Base-by-base conservation (phyloP, 2,888 invertebrate genomes). In the Sialis fuliginosa region DNA sequence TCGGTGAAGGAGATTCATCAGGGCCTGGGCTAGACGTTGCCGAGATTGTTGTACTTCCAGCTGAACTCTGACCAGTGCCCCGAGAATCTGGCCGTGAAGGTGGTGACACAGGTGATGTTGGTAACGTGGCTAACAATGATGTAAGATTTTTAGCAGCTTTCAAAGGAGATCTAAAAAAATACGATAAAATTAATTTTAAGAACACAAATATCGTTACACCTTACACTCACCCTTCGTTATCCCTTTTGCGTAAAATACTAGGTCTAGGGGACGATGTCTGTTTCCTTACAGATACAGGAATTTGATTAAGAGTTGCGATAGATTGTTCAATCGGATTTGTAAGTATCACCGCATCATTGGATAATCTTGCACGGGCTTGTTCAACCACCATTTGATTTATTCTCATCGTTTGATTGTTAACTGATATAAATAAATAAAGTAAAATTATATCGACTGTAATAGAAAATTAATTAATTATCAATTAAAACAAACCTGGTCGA, bases 221-320 rank as follows among this genome's bases (percentile, higher is more conserved):
- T 39, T 39, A 30, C 13, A 39, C 42, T 34, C 35, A 78, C 78
- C 78, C 78, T 48, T 91, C 91, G 44, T 79, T 75, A 54, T 91
- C 91, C 37, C 92, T 72, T 67, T 93, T 93, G 49, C 92, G 72
- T 48, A 93, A 67, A 66, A 93, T 85, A 57, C 87, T 85, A 1
- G 89, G 88, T 52, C 89, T 65, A 1, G 87, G 85, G 12, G 83
- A 66, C 5, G 65, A 65, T 2, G 60, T 60, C 33, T 63, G 48
- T 45, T 51, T 51, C 5, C 49, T 49, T 2, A 49, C 47, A 37
- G 49, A 47, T 10, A 50, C 39, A 8, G 45, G 45, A 30, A 45
- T 39, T 22, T 31, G 42, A 35, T 41, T 13, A n/a, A 42, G 30
- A 7, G 33, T 33, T 31, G 42, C 42, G 4, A 31, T 30, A 8